phyloP scores from a whole-genome alignment of 35 echinoderm and acorn worm species.

The Heliocidaris tuberculata region DNA sequence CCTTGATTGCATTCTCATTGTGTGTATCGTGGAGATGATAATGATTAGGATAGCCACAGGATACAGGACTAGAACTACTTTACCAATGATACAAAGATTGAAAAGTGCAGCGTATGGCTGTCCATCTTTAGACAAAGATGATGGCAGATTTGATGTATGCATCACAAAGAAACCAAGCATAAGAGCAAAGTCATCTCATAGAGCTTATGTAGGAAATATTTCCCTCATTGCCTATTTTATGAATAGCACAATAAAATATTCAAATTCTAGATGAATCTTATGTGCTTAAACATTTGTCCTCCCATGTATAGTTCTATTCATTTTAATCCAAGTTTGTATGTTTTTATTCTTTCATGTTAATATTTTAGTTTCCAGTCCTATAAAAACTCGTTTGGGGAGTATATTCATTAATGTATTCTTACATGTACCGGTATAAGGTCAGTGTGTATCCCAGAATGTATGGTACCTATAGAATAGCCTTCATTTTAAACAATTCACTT shows the following conservation, averaged over 20 bases:
- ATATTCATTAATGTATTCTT: neutral
- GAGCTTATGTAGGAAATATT: too few species aligned
- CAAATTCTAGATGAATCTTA: too few species aligned
- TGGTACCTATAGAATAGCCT: neutral
- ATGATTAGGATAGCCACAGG: neutral
- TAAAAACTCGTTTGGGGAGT: neutral
- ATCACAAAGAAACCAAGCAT: too few species aligned
- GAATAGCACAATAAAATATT: too few species aligned
- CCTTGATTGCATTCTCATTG: neutral
- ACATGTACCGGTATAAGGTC: neutral
- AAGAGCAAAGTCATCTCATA: too few species aligned
- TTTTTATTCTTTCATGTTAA: neutral
- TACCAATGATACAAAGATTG: neutral
- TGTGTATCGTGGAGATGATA: conserved; percentile 45
- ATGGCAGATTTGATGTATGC: too few species aligned
- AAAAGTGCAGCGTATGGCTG: neutral
- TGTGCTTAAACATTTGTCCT: neutral
- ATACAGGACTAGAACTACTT: neutral
- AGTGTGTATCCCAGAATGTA: neutral
- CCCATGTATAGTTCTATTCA: neutral
- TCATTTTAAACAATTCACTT: too few species aligned
- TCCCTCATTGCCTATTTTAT: too few species aligned
- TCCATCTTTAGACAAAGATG: too few species aligned
- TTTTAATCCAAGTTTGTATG: neutral
- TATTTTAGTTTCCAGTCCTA: neutral